Evolutionary conservation across 2,797 vertebrate species (phyloP).

Genomic region (Silurus lanzhouensis): DNA sequence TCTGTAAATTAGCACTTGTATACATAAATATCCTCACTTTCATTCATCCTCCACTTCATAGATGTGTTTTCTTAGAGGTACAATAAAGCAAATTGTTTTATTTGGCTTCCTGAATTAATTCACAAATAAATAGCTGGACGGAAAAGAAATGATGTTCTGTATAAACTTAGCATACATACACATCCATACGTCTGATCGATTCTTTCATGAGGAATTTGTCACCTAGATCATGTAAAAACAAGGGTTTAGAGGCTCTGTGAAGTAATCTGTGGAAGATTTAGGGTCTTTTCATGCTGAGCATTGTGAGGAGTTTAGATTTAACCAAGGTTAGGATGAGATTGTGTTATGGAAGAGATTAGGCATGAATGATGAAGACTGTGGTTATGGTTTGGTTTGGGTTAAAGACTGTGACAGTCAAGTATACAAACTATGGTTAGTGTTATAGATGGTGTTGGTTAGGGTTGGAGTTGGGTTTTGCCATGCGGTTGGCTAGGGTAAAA

Average conservation of each 20-base stretch:
- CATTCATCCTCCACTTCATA: too few species aligned
- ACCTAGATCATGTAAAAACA: neutral
- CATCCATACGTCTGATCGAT: neutral
- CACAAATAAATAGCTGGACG: neutral
- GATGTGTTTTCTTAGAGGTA: neutral
- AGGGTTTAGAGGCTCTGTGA: neutral
- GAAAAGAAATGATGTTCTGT: neutral
- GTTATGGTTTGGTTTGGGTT: neutral
- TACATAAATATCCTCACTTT: too few species aligned
- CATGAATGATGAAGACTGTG: too few species aligned
- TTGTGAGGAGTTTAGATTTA: neutral
- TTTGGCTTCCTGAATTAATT: neutral
- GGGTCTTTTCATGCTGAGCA: neutral
- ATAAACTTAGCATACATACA: neutral
- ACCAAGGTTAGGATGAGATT: neutral
- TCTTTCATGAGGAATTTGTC: neutral
- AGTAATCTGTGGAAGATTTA: neutral
- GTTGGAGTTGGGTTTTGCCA: too few species aligned
- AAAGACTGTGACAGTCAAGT: neutral
- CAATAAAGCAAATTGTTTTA: neutral
- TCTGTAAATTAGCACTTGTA: too few species aligned
- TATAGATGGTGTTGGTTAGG: neutral
- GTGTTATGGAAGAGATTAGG: neutral
- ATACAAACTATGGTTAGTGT: neutral
- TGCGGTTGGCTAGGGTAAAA: too few species aligned